phyloP scores from a whole-genome alignment of 2,797 vertebrate genomes.

The Rhinichthys osculus region DNA sequence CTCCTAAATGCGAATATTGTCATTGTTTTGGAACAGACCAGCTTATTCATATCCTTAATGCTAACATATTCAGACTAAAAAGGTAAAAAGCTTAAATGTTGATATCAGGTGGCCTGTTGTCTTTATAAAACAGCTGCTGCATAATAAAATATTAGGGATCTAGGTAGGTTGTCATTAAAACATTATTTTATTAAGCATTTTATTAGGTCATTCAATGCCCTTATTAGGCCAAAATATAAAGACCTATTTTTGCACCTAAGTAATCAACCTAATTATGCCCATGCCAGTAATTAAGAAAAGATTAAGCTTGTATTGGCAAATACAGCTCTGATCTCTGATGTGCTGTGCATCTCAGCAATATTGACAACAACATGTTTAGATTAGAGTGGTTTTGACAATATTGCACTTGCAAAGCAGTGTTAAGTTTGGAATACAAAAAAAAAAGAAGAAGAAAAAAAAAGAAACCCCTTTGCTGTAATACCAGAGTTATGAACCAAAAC shows the following conservation, averaged over 20 bases:
- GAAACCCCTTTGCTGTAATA: neutral
- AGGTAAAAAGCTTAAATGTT: no score
- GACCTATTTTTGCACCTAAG: neutral
- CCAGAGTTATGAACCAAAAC: neutral
- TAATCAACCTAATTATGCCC: neutral
- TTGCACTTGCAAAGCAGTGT: neutral
- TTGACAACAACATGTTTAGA: neutral
- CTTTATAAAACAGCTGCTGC: neutral
- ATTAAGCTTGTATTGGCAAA: neutral
- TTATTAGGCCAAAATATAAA: neutral
- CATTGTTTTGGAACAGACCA: no score
- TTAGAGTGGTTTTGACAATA: neutral
- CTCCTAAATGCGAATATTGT: no score
- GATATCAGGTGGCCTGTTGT: neutral
- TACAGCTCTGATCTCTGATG: neutral
- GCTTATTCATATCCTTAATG: no score
- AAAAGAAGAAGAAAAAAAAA: neutral
- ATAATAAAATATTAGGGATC: neutral
- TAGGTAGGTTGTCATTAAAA: no score
- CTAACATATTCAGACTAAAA: no score
- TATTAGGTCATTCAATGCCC: neutral
- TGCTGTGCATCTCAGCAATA: neutral
- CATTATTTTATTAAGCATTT: neutral
- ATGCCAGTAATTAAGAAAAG: neutral
- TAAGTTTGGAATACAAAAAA: no score